A percentile compares a stretch with the other conserved stretches of the same genome.
phyloP scores from a whole-genome alignment of 2,113 vertebrate species.

The Gallinago paraguaiae region DNA sequence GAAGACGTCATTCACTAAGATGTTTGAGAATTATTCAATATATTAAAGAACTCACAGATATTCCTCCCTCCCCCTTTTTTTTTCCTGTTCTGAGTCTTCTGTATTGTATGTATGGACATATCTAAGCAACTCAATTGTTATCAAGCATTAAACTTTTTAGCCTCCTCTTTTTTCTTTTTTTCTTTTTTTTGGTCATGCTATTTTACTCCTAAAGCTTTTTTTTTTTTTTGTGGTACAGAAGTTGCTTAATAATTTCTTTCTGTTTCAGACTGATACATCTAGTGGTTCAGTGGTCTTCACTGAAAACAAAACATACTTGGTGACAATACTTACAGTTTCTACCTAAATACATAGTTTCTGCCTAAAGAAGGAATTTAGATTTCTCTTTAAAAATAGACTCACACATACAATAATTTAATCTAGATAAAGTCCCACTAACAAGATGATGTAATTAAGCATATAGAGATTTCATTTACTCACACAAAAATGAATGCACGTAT shows the following conservation, averaged over 20 bases:
- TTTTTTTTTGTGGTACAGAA: neutral
- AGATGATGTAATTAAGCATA: neutral
- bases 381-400: neutral
- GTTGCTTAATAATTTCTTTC: neutral
- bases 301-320: neutral
- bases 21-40: neutral
- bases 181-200: neutral
- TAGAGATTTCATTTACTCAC: neutral
- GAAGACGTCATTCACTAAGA: neutral
- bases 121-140: neutral
- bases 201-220: neutral
- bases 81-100: neutral
- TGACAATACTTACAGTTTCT: neutral
- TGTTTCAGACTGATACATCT: neutral
- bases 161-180: neutral
- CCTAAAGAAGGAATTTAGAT: neutral
- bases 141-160: neutral
- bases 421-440: neutral
- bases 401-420: neutral
- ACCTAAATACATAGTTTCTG: neutral
- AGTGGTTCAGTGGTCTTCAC: neutral
- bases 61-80: rapidly evolving
- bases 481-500: neutral
- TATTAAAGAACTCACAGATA: neutral
- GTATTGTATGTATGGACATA: neutral